Percentiles rank a stretch among this genome's conserved stretches.
Evolutionary conservation across 2,113 vertebrate species (phyloP).

Genomic region (Sylvia atricapilla): DNA sequence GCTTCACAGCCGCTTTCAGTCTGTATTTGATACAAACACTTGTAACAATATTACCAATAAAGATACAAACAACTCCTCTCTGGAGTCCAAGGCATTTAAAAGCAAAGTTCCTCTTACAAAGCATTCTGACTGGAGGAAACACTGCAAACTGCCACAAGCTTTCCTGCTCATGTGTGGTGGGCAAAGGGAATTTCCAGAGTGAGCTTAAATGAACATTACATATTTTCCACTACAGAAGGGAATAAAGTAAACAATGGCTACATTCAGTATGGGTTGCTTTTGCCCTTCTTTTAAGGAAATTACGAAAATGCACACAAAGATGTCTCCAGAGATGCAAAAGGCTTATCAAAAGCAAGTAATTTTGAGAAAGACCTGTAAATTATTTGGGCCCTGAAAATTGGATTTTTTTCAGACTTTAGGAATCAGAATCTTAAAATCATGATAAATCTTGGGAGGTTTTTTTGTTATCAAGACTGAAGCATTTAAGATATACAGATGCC

Average conservation of each 20-base stretch:
- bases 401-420: not conserved
- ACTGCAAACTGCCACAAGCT: not conserved
- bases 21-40: not conserved
- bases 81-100: not conserved
- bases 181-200: not conserved
- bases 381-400: not conserved
- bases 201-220: not conserved
- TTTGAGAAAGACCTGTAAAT: not conserved
- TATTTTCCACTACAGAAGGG: not conserved
- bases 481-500: not conserved
- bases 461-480: not conserved
- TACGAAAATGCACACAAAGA: not conserved
- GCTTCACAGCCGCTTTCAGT: not conserved
- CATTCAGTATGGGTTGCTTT: not conserved
- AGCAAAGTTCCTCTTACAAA: not conserved
- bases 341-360: not conserved
- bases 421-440: not conserved
- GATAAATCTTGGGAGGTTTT: accelerated
- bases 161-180: not conserved
- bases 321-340: not conserved
- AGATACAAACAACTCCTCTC: not conserved
- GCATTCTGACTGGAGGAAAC: not conserved
- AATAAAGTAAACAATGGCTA: not conserved
- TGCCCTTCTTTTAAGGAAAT: not conserved
- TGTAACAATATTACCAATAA: not conserved